Evolutionary conservation across 2,113 vertebrate species (phyloP).

Genomic region (Dinomys branickii): DNA sequence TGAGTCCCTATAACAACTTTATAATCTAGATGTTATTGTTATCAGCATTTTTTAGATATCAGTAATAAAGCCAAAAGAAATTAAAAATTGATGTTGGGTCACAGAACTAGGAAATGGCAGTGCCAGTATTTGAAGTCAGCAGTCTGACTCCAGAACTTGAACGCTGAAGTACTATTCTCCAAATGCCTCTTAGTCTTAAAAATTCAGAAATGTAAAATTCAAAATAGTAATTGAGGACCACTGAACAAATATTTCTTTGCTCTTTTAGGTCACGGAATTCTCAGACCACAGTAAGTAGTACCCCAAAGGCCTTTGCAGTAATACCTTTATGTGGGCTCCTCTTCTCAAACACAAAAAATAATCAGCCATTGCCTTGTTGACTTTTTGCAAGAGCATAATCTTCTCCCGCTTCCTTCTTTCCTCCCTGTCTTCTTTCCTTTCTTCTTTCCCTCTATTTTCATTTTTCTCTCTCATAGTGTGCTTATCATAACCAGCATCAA

Average conservation of each 20-base stretch:
- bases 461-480: not conserved
- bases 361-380: not conserved
- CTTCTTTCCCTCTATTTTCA: not conserved
- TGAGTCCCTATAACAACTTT: not conserved
- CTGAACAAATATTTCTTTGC: not conserved
- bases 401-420: not conserved
- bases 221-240: not conserved
- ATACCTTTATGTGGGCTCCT: not conserved
- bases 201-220: constrained; percentile 13
- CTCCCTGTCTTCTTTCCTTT: not conserved
- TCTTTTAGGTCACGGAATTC: not conserved
- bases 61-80: not conserved
- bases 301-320: not conserved
- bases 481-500: not conserved
- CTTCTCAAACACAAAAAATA: not conserved
- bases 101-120: not conserved
- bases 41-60: not conserved
- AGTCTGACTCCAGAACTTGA: not conserved
- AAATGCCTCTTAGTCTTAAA: not conserved
- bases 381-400: not conserved
- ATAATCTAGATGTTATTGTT: not conserved
- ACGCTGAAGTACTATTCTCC: not conserved
- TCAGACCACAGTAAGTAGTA: not conserved
- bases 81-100: not conserved
- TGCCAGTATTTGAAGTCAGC: not conserved